Evolutionary conservation across 2,888 invertebrate genomes (phyloP), one percentile per base, ranked within the genome.

Genomic region (Hydrotaea diabolus): DNA sequence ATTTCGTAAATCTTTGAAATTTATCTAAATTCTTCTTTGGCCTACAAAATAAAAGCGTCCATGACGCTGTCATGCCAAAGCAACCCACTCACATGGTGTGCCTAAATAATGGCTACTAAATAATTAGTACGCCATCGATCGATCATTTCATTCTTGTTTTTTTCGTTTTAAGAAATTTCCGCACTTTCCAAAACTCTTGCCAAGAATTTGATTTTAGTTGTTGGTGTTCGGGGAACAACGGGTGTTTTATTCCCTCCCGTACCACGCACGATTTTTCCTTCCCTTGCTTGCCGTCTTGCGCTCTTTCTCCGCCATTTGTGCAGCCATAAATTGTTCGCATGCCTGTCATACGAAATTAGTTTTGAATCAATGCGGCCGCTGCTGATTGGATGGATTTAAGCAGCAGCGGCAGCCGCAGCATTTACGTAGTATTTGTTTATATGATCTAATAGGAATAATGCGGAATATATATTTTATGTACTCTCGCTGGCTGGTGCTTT

Each of bases 331-430:
- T 69, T 46, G 8, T 17, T 39, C 13, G 43, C 46, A 69, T 69
- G 43, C 46, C 46, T 69, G 69, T 69, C 69, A 23, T 23, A 13
- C 21, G 69, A 69, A 69, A 69, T 69, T 43, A 69, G 23, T 69
- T 46, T 23, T 21, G 23, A 69, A 69, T 69, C 69, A 17, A 69
- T 43, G 69, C 46, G 13, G 66, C 39, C 36, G 69, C 46, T 69
- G 66, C 39, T 62, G 69, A 69, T 69, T 69, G 69, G 69, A 19
- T 43, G n/a, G 66, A 23, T 43, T 21, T 46, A 59, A 11, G 13
- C 36, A 17, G n/a, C n/a, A n/a, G n/a, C n/a, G n/a, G 64, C 39
- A 36, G 62, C 15, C 15, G 23, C 23, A 15, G 0, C 8, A 39
- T 64, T n/a, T 64, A 8, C 36, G 62, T 64, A 17, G 39, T 43